Percentiles rank a stretch among this genome's conserved stretches.
Conservation (phyloP, 2,888 invertebrate genomes). For the Cecidostiba fungosa region DNA sequence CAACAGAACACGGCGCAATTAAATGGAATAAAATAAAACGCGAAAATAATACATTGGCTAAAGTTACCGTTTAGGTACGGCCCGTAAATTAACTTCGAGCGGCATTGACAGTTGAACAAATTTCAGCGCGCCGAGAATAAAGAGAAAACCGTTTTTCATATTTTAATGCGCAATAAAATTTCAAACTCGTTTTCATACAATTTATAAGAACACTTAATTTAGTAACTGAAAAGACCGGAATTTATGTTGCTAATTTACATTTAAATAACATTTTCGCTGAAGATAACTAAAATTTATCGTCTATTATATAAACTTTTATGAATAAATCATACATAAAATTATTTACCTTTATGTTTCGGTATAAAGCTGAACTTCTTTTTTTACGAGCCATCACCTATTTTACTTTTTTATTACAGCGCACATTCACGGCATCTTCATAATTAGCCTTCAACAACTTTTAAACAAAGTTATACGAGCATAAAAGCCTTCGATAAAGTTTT, state of each 20-base stretch:
- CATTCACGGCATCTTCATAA: slow-evolving; percentile 58
- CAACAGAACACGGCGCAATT: not conserved
- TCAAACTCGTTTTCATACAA: slow-evolving; percentile 58
- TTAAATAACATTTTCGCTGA: slow-evolving; percentile 63
- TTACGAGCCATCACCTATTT: slow-evolving; percentile 59
- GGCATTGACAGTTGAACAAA: slow-evolving; percentile 46
- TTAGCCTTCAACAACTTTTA: slow-evolving; percentile 59
- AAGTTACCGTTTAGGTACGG: slow-evolving; percentile 25
- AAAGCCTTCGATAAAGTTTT: slow-evolving; percentile 54
- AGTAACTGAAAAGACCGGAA: slow-evolving; percentile 60
- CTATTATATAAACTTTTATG: slow-evolving; percentile 62
- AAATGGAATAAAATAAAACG: not conserved
- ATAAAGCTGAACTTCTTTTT: slow-evolving; percentile 61
- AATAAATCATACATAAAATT: slow-evolving; percentile 62
- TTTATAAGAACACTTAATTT: slow-evolving; percentile 64
- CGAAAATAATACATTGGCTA: not conserved
- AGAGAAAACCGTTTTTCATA: slow-evolving; percentile 46
- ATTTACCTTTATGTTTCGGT: slow-evolving; percentile 62
- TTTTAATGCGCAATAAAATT: slow-evolving; percentile 58
- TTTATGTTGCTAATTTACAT: slow-evolving; percentile 64
- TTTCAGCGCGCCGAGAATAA: slow-evolving; percentile 25
- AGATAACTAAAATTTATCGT: slow-evolving; percentile 63
- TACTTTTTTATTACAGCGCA: slow-evolving; percentile 52
- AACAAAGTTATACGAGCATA: slow-evolving; percentile 52
- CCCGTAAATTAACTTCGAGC: slow-evolving; percentile 35